Conservation (phyloP, 2,888 invertebrate genomes). For the Agrenia bidenticulata region DNA sequence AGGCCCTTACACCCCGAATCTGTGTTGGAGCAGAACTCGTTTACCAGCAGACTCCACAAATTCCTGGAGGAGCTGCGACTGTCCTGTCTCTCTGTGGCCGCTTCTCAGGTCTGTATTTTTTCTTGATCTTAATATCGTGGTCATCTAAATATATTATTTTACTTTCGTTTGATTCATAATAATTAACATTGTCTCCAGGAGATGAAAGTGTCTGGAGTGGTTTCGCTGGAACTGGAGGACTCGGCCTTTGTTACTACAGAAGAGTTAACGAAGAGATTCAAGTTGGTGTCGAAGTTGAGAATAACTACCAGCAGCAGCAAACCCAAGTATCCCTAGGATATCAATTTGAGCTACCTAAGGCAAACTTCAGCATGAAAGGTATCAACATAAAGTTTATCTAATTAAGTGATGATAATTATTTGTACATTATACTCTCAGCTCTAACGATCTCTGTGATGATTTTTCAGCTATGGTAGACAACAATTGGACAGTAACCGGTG, state of each 20-base stretch:
- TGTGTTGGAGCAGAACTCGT: conserved; percentile 92
- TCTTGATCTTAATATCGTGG: too few relatives aligned
- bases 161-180: conserved; percentile 4
- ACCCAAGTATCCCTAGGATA: conserved; percentile 83
- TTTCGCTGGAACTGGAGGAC: conserved; percentile 70
- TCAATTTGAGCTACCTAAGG: conserved; percentile 92
- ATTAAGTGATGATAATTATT: too few relatives aligned
- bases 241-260: conserved; percentile 91
- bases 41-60: conserved; percentile 80
- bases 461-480: conserved; percentile 47
- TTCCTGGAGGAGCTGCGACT: conserved; percentile 87
- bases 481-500: conserved; percentile 51
- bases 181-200: conserved; percentile 57
- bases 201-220: conserved; percentile 60
- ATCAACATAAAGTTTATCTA: conserved; percentile 46
- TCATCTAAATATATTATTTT: too few relatives aligned
- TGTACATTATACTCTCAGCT: too few relatives aligned
- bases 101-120: conserved; percentile 66
- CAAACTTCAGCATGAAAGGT: conserved; percentile 93
- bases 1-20: conserved; percentile 76
- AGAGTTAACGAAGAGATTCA: conserved; percentile 87
- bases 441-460: too few relatives aligned
- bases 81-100: conserved; percentile 82
- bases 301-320: conserved; percentile 86
- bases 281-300: conserved; percentile 92